phyloP scores from a whole-genome alignment of 2,888 invertebrate species.

The Platycheirus rosarum region DNA sequence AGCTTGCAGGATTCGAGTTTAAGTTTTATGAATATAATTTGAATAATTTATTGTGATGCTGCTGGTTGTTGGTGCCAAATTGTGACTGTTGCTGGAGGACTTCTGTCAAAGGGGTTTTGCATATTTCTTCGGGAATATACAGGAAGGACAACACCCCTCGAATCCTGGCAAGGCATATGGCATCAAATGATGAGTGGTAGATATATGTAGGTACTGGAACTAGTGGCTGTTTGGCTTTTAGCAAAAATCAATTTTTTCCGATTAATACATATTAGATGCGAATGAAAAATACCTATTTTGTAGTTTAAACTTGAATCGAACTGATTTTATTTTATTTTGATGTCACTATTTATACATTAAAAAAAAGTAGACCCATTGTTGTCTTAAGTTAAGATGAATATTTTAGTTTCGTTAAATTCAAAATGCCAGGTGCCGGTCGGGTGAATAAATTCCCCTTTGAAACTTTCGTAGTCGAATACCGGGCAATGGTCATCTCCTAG shows the following conservation, averaged over 20 bases:
- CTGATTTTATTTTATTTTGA: too few species aligned
- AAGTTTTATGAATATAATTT: constrained; percentile 56
- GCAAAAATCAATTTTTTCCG: constrained; percentile 38
- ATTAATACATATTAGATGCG: too few species aligned
- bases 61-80: constrained; percentile 28
- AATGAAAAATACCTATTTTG: too few species aligned
- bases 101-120: constrained; percentile 18
- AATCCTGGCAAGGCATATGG: not conserved
- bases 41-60: constrained; percentile 54
- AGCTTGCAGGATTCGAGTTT: not conserved
- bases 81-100: constrained; percentile 20
- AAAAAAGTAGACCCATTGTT: too few species aligned
- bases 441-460: too few species aligned
- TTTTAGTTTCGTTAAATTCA: too few species aligned
- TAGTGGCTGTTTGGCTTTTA: constrained; percentile 31
- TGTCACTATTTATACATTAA: too few species aligned
- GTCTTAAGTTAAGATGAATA: too few species aligned
- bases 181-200: not conserved
- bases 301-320: too few species aligned
- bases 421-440: too few species aligned
- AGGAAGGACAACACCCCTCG: not conserved
- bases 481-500: too few species aligned
- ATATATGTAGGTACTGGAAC: not conserved
- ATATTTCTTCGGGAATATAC: constrained; percentile 1
- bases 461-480: too few species aligned